These are phyloP conservation scores for Mythimna lalbum DNA, from an alignment of 2,888 invertebrate genomes.

Conservation along the genomic window DNA sequence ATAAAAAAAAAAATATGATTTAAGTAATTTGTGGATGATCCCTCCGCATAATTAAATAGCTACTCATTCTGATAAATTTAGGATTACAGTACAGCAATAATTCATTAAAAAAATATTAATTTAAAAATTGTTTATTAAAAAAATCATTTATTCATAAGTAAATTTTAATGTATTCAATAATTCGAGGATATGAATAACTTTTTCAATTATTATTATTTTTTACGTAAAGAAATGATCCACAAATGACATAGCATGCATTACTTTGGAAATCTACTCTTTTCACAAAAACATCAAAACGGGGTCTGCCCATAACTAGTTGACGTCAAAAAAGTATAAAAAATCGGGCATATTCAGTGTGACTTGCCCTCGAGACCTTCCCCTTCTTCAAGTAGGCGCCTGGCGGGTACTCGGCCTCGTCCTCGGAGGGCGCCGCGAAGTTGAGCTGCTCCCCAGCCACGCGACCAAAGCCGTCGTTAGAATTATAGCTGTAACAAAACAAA, in stretches of 20 bases:
- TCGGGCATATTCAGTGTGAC: conserved; percentile 85
- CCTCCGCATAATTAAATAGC: not conserved
- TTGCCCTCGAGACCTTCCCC: conserved; percentile 93
- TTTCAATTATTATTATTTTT: too few relatives aligned
- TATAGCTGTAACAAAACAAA: conserved; percentile 84
- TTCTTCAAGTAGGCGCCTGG: conserved; percentile 92
- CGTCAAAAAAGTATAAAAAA: conserved; percentile 67
- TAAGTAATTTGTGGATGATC: conserved; percentile 36
- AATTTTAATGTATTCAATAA: too few relatives aligned
- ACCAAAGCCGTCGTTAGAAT: conserved; percentile 88
- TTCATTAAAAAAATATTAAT: too few relatives aligned
- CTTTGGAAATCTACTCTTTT: conserved; percentile 12
- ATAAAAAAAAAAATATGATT: not conserved
- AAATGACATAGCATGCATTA: conserved; percentile 7
- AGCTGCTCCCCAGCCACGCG: conserved; percentile 87
- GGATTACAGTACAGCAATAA: too few relatives aligned
- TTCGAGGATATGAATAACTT: not conserved
- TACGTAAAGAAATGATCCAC: conserved; percentile 8
- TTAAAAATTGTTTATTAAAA: not conserved
- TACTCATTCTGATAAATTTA: not conserved
- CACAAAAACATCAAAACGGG: conserved; percentile 29
- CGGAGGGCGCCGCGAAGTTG: conserved; percentile 92
- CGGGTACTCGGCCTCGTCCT: conserved; percentile 94
- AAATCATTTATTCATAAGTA: too few relatives aligned
- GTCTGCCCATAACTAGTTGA: conserved; percentile 30